These are phyloP conservation scores for Cloeon dipterum DNA, from an alignment of 2,888 invertebrate genomes.

Conservation along the genomic window DNA sequence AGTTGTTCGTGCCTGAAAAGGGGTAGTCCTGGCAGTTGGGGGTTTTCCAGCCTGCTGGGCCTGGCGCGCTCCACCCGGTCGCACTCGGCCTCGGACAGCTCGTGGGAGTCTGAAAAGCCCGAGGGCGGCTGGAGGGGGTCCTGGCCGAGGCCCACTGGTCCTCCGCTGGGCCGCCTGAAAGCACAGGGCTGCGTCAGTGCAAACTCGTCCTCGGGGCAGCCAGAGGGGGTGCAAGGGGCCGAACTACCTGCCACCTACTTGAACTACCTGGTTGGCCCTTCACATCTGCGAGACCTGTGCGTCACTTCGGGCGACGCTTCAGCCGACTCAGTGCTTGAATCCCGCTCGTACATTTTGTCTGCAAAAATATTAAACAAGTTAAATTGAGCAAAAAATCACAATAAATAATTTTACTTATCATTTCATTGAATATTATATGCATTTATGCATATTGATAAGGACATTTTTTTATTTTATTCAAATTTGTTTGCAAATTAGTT, in stretches of 20 bases:
- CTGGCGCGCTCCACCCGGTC: conserved; percentile 8
- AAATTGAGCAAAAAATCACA: background rate
- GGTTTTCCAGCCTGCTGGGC: conserved; percentile 5
- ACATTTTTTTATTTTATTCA: too few species aligned
- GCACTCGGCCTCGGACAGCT: conserved; percentile 12
- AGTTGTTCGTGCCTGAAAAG: conserved; percentile 10
- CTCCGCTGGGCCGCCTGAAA: background rate
- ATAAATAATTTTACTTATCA: too few species aligned
- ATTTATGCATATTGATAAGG: too few species aligned
- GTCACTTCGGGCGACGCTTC: conserved; percentile 13
- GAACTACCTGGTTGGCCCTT: conserved; percentile 6
- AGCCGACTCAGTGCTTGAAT: conserved; percentile 16
- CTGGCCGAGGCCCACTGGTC: background rate
- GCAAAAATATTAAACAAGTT: conserved; percentile 6
- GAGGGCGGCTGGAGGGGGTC: conserved; percentile 11
- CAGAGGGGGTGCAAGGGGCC: conserved; percentile 1
- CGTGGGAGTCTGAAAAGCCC: conserved; percentile 11
- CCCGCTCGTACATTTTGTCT: conserved; percentile 12
- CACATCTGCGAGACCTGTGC: conserved; percentile 5
- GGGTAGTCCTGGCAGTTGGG: conserved; percentile 6
- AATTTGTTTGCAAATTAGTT: background rate
- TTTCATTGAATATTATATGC: too few species aligned
- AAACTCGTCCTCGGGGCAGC: background rate
- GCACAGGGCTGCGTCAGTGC: conserved; percentile 9
- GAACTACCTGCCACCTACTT: conserved; percentile 4